Evolutionary conservation across 2,113 vertebrate genomes (phyloP), one percentile per base, ranked within the genome.

Genomic region (Paradisaea rubra): DNA sequence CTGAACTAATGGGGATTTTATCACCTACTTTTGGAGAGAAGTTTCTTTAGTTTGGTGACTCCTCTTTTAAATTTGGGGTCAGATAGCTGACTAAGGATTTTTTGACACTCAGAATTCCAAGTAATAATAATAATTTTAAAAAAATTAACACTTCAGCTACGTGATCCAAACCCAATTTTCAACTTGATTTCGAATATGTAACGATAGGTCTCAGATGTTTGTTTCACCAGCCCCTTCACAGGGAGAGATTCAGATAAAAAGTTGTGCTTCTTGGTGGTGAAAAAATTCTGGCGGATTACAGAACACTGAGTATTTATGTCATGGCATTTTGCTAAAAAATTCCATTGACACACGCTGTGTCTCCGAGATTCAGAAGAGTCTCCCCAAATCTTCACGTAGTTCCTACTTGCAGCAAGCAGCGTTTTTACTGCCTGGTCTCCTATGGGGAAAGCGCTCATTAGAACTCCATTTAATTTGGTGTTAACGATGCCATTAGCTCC

Each of bases 381-480:
- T 80, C 70, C 59, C 79, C 88, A 80, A 30, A 72, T 54, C 71
- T 94, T 83, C 42, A 39, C 24, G 10, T 39, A 25, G 54, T 45
- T 88, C 59, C 74, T 70, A 37, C 86, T 81, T 83, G 44, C 39
- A 70, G 54, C 79, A 63, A 83, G 63, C 22, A 52, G 12, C 20
- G 0, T 63, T 88, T 91, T 73, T 59, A 47, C n/a, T 88, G 82
- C 80, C 27, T 63, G 53, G 14, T 81, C 68, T 86, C 91, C 79
- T 47, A 6, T 22, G 76, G 82, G 90, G 72, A 31, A 81, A 91
- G 60, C 2, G 30, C 76, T 94, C 80, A 41, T 92, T 94, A 90
- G 88, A 96, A 78, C 82, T 66, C 73, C 57, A 80, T 78, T 95
- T 96, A 94, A 96, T 95, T 95, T 63, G 80, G 54, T 71, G 82